A percentile compares a stretch with the other conserved stretches of the same genome.
Evolutionary conservation across 2,888 invertebrate species (phyloP).

Genomic region (Drosophila quinaria): DNA sequence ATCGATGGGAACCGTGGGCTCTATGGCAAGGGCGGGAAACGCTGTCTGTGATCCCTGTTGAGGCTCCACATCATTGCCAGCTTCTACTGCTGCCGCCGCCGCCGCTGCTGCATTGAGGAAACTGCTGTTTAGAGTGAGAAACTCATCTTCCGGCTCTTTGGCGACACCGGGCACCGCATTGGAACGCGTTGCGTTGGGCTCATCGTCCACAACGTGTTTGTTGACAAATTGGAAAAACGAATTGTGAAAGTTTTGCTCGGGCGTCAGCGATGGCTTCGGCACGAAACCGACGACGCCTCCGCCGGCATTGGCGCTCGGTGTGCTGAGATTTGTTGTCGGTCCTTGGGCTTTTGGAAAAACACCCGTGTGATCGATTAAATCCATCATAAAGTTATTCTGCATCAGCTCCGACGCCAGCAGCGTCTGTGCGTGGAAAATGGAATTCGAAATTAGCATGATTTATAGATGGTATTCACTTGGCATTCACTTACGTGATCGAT

Average conservation of each 20-base stretch:
- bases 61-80: slow-evolving; percentile 29
- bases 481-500: slow-evolving; percentile 83
- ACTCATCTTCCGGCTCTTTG: slow-evolving; percentile 52
- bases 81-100: slow-evolving; percentile 14
- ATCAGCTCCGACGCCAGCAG: slow-evolving; percentile 83
- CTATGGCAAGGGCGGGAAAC: slow-evolving; percentile 64
- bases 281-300: slow-evolving; percentile 14
- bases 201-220: slow-evolving; percentile 61
- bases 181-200: slow-evolving; percentile 3
- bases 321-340: slow-evolving; percentile 67
- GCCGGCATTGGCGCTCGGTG: slow-evolving; percentile 30
- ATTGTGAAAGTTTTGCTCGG: slow-evolving; percentile 81
- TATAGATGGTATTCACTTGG: background rate
- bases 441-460: background rate
- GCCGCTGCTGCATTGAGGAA: slow-evolving; percentile 47
- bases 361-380: slow-evolving; percentile 78
- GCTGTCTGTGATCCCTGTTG: slow-evolving; percentile 54
- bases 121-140: slow-evolving; percentile 65
- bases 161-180: slow-evolving; percentile 22
- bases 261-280: slow-evolving; percentile 63
- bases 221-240: slow-evolving; percentile 81
- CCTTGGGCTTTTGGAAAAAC: slow-evolving; percentile 62
- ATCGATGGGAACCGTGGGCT: slow-evolving; percentile 75
- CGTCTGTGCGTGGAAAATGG: slow-evolving; percentile 58
- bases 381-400: slow-evolving; percentile 84